Evolutionary conservation across 2,888 invertebrate species (phyloP).

Genomic region (Zhuqinia jingwanae): DNA sequence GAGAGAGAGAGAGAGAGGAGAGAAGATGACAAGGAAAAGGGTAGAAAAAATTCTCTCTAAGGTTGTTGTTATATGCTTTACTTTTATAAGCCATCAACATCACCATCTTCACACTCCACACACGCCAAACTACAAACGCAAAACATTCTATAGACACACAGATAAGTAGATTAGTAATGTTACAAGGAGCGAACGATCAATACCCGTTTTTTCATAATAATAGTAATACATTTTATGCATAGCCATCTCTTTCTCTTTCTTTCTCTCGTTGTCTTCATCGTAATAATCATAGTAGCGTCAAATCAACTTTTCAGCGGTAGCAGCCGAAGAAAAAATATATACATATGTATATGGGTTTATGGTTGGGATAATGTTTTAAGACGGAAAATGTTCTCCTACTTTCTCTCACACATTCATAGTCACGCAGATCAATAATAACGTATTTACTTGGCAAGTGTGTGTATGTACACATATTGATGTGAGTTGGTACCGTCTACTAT

Average conservation of each 20-base stretch:
- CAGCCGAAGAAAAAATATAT: no score
- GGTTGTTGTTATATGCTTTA: slow-evolving; percentile 38
- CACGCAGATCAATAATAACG: slow-evolving; percentile 67
- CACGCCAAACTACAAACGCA: slow-evolving; percentile 3
- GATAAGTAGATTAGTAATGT: slow-evolving; percentile 73
- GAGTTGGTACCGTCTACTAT: neutral
- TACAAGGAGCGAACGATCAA: slow-evolving; percentile 63
- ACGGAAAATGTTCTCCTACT: slow-evolving; percentile 34
- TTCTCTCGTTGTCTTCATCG: no score
- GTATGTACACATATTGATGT: neutral
- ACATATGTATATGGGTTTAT: no score
- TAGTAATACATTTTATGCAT: neutral
- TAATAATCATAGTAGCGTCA: slow-evolving; percentile 25
- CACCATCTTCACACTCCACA: neutral
- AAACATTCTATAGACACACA: slow-evolving; percentile 50
- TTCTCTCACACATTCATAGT: slow-evolving; percentile 23
- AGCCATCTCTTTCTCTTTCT: no score
- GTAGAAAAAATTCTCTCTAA: neutral
- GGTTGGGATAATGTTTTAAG: neutral
- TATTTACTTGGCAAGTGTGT: slow-evolving; percentile 34
- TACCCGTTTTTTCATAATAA: slow-evolving; percentile 39
- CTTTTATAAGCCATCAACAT: slow-evolving; percentile 45
- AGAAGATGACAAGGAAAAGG: slow-evolving; percentile 16
- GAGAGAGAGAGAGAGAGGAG: slow-evolving; percentile 13
- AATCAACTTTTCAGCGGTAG: slow-evolving; percentile 11